Base-by-base conservation (phyloP, 2,888 invertebrate genomes). In the Noctua comes region DNA sequence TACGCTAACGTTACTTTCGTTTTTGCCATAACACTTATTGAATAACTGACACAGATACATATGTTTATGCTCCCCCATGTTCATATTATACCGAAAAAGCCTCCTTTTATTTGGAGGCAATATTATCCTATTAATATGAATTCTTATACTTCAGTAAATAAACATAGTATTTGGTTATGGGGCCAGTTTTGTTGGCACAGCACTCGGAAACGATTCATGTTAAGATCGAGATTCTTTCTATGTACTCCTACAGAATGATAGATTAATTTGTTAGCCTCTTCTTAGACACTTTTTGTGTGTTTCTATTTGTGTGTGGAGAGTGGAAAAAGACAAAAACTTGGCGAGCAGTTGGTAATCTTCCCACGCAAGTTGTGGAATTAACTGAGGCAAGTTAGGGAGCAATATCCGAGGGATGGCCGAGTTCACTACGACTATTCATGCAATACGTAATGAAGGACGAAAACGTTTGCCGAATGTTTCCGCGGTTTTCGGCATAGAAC, bases 1-100 rank as follows among this genome's bases (percentile, higher is more conserved):
- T 57, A 24, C 16, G 24, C 16, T n/a, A 64, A 70, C 31, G 46
- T 18, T 66, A 27, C 66, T 43, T 66, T 43, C 24, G 43, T 68
- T 77, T 75, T 65, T 65, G 31, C 59, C 54, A 68, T 64, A 73
- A 48, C 70, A 71, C 51, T 76, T 77, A 81, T 79, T 71, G 73
- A 79, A 80, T 73, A 71, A 82, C 48, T 85, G 76, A 68, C 79
- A 79, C 68, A 80, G 66, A 78, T 84, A 79, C 86, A 81, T 84
- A 81, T 54, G 73, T 69, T 79, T 64, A 66, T 40, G 40, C 48
- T 62, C 27, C 78, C 73, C 72, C 59, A 69, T 73, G 31, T 76
- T 18, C 27, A 57, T 64, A 75, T 70, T 48, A 70, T 57, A 24
- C 75, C 40, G 31, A 62, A 65, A 65, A 66, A 64, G 40, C 70